phyloP scores from a whole-genome alignment of 2,797 vertebrate genomes.

The Sebastes glaucus region DNA sequence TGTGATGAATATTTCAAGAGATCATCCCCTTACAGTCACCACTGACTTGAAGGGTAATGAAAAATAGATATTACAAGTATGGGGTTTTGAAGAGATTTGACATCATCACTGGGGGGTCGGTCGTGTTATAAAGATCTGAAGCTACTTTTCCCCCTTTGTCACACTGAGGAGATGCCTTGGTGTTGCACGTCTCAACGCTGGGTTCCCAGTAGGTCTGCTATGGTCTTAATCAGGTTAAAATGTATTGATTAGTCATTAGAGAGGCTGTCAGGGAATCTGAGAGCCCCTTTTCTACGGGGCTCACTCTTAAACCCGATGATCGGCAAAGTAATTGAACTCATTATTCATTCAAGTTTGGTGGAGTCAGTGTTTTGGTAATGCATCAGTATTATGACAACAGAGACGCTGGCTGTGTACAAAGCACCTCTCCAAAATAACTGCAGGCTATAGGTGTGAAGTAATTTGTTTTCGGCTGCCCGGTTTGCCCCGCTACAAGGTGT shows the following conservation, averaged over 20 bases:
- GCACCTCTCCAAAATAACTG: conserved; percentile 70
- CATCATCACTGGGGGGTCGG: conserved; percentile 24
- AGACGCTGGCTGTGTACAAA: conserved; percentile 72
- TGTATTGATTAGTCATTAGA: conserved; percentile 58
- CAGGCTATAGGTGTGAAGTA: conserved; percentile 66
- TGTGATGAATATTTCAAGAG: conserved; percentile 78
- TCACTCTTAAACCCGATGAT: conserved; percentile 22
- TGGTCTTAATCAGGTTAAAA: conserved; percentile 55
- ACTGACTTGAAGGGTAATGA: conserved; percentile 63
- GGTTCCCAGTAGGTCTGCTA: conserved; percentile 1
- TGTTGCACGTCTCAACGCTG: not conserved
- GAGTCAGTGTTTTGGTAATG: conserved; percentile 67
- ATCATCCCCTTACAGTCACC: conserved; percentile 54
- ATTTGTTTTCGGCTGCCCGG: conserved; percentile 64
- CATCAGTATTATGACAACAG: conserved; percentile 78
- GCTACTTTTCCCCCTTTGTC: conserved; percentile 8
- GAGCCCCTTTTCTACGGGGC: not conserved
- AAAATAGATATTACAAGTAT: conserved; percentile 68
- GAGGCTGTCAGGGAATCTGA: conserved; percentile 34
- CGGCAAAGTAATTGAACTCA: conserved; percentile 41
- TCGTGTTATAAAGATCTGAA: conserved; percentile 5
- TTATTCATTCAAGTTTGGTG: conserved; percentile 53
- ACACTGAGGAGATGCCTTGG: not conserved
- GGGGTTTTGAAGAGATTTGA: conserved; percentile 56
- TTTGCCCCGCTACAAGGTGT: conserved; percentile 50